Evolutionary conservation across 1,140 invertebrate genomes (phyloP).

Genomic region (Habropoda laboriosa): DNA sequence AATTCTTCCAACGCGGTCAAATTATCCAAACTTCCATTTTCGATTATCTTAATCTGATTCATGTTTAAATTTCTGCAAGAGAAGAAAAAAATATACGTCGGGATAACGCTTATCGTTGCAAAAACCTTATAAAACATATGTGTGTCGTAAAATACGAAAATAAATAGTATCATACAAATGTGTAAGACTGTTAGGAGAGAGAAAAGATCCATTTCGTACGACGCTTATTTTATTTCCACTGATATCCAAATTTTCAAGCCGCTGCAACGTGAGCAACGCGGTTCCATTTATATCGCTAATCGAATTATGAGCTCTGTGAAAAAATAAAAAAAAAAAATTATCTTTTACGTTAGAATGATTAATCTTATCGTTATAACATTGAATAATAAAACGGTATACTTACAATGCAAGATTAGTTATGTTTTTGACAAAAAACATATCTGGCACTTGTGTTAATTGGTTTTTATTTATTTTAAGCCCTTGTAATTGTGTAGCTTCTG

Average conservation of each 20-base stretch:
- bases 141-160: too few relatives aligned
- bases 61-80: constrained; percentile 87
- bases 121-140: background rate
- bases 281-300: constrained; percentile 84
- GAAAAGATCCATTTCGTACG: constrained; percentile 82
- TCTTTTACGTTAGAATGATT: background rate
- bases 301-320: constrained; percentile 84
- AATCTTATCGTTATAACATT: background rate
- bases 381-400: constrained; percentile 50
- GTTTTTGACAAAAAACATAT: constrained; percentile 68
- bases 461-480: constrained; percentile 78
- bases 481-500: constrained; percentile 78
- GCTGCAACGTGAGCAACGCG: constrained; percentile 84
- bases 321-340: constrained; percentile 34
- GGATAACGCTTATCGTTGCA: too few relatives aligned
- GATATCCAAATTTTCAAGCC: constrained; percentile 84
- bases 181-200: constrained; percentile 76
- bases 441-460: constrained; percentile 74
- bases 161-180: constrained; percentile 79
- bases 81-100: constrained; percentile 64
- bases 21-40: constrained; percentile 87
- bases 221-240: constrained; percentile 85
- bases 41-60: constrained; percentile 88
- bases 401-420: constrained; percentile 77
- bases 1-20: constrained; percentile 88